phyloP scores from a whole-genome alignment of 2,888 invertebrate genomes.

The Spialia ferax region DNA sequence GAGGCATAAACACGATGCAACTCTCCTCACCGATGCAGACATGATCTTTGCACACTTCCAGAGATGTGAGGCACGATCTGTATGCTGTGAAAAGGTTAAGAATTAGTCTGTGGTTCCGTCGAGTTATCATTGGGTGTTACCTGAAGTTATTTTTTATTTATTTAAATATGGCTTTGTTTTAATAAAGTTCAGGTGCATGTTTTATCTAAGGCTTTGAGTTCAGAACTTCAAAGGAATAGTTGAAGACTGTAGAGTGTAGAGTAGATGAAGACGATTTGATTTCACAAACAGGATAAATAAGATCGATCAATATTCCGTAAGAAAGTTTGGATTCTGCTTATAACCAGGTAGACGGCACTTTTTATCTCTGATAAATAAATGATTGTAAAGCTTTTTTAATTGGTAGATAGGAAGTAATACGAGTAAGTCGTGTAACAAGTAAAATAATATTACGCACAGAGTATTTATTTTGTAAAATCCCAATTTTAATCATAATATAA shows the following conservation, averaged over 20 bases:
- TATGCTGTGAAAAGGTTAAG: constrained; percentile 59
- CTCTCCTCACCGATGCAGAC: constrained; percentile 69
- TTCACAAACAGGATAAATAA: background rate
- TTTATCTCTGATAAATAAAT: no score
- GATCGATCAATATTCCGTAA: no score
- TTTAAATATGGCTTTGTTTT: constrained; percentile 1
- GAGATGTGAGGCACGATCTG: constrained; percentile 64
- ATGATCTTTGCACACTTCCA: constrained; percentile 71
- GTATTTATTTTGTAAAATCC: no score
- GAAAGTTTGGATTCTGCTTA: no score
- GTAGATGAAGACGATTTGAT: background rate
- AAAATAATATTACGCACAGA: no score
- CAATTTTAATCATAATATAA: no score
- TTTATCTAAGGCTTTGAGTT: background rate
- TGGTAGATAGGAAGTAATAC: no score
- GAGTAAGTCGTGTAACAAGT: no score
- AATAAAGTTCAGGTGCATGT: background rate
- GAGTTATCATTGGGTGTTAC: constrained; percentile 5
- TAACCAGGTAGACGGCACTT: no score
- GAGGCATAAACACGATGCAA: constrained; percentile 66
- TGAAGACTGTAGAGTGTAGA: background rate
- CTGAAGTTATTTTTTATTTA: constrained; percentile 3
- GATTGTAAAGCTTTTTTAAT: no score
- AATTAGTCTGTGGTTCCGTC: background rate
- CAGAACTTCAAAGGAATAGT: background rate